Conservation (phyloP, 2,797 vertebrate genomes). For the Falco rusticolus region DNA sequence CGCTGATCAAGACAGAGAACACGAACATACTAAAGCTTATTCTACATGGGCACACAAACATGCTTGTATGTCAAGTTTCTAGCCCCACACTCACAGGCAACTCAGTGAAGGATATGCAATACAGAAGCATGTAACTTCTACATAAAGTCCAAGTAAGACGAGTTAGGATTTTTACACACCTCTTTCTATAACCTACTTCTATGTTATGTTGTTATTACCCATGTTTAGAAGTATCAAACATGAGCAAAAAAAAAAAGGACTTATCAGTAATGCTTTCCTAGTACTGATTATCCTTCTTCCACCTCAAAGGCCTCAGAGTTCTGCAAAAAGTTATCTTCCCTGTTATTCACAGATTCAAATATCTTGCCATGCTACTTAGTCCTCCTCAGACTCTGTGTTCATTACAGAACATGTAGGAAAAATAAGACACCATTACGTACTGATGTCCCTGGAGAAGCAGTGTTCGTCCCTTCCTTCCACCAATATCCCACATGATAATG, state of each 20-base stretch:
- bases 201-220: background rate
- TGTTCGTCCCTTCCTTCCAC: constrained; percentile 92
- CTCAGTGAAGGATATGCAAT: background rate
- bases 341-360: background rate
- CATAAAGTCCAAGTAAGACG: background rate
- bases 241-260: background rate
- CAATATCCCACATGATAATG: constrained; percentile 99
- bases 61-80: background rate
- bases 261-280: background rate
- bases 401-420: background rate
- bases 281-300: background rate
- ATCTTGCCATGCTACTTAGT: background rate
- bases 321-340: background rate
- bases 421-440: constrained; percentile 77
- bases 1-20: background rate
- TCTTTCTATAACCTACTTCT: background rate
- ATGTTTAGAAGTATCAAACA: background rate
- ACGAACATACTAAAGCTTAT: background rate
- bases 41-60: background rate
- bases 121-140: background rate
- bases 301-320: background rate
- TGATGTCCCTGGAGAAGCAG: constrained; percentile 95
- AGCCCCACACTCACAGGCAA: background rate
- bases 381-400: background rate
- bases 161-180: background rate